A percentile compares a stretch with the other conserved stretches of the same genome.
These are phyloP conservation scores for Platorchestia sp. DNA, from an alignment of 1,140 invertebrate species.

Conservation along the genomic window DNA sequence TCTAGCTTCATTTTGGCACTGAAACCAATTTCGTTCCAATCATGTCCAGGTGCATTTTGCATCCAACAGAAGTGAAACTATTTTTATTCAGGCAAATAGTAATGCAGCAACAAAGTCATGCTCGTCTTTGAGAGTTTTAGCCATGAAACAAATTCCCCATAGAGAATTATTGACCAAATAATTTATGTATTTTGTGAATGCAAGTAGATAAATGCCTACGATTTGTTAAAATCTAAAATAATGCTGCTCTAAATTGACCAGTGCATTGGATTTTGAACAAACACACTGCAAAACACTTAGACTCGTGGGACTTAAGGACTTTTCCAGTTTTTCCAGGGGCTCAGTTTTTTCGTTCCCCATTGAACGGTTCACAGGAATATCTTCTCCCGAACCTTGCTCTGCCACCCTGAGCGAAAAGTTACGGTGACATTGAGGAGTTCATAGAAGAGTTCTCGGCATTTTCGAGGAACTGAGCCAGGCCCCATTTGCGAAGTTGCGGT, in stretches of 20 bases:
- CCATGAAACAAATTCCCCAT: too few relatives aligned
- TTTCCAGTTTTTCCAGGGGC: not conserved
- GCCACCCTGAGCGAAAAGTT: not conserved
- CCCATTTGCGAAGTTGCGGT: not conserved
- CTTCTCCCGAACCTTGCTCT: not conserved
- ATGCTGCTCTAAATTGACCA: not conserved
- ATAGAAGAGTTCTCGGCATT: not conserved
- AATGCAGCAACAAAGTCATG: too few relatives aligned
- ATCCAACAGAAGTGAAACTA: too few relatives aligned
- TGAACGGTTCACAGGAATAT: not conserved
- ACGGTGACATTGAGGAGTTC: not conserved
- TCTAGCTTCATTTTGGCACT: not conserved
- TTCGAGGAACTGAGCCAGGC: not conserved
- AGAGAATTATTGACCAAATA: too few relatives aligned
- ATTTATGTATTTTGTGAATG: too few relatives aligned
- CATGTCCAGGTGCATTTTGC: too few relatives aligned
- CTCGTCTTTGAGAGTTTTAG: too few relatives aligned
- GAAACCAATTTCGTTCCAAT: not conserved
- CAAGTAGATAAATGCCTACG: too few relatives aligned
- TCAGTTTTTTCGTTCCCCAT: not conserved
- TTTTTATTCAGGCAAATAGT: too few relatives aligned
- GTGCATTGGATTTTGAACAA: not conserved
- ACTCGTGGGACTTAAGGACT: not conserved
- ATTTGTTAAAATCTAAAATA: too few relatives aligned
- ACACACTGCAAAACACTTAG: not conserved